Conservation (phyloP, 1,140 invertebrate species). For the Pseudoatta argentina region DNA sequence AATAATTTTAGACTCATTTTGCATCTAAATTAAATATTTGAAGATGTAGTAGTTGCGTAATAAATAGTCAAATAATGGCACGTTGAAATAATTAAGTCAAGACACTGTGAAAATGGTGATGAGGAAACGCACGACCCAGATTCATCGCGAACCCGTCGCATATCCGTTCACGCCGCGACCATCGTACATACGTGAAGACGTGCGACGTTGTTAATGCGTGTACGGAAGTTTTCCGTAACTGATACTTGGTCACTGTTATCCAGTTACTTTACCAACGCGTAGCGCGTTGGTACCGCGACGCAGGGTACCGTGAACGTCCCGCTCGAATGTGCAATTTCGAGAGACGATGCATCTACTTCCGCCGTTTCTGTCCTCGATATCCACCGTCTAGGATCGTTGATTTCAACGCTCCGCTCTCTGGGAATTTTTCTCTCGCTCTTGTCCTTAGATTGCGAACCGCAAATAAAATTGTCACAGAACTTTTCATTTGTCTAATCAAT, state of each 20-base stretch:
- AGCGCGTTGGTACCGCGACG: constrained; percentile 71
- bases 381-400: constrained; percentile 39
- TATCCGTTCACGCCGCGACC: constrained; percentile 70
- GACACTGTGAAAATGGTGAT: constrained; percentile 6
- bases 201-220: constrained; percentile 77
- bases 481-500: not conserved
- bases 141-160: constrained; percentile 73
- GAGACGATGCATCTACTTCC: constrained; percentile 54
- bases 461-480: not conserved
- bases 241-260: constrained; percentile 80
- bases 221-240: constrained; percentile 81
- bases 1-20: not conserved
- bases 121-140: constrained; percentile 71
- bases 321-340: constrained; percentile 75
- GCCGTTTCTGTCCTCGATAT: constrained; percentile 65
- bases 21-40: not conserved
- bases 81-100: constrained; percentile 5
- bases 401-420: constrained; percentile 11
- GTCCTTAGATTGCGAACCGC: not conserved
- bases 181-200: constrained; percentile 71
- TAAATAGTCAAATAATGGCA: not conserved
- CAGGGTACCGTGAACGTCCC: constrained; percentile 74
- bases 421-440: constrained; percentile 2
- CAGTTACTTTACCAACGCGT: constrained; percentile 78
- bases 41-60: not conserved